Evolutionary conservation across 1,140 invertebrate species (phyloP), one percentile per base, ranked within the genome.

Genomic region (Drosophila lowei): DNA sequence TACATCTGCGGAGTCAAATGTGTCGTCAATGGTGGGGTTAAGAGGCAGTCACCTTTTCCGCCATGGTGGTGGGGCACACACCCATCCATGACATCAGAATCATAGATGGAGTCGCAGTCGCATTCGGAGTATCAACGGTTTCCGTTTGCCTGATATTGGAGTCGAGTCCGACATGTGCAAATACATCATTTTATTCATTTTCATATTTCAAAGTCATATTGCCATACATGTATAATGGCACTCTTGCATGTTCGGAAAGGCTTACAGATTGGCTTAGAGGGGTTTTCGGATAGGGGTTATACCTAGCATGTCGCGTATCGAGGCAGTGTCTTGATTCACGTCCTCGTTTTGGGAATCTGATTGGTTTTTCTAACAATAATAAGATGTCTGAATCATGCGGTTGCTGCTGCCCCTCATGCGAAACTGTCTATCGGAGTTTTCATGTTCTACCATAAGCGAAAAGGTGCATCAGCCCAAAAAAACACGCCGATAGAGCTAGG

Each of bases 1-100:
- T 83, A 83, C 49, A 83, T 49, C 74, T 73, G 71, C 59, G 48
- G 49, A 71, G 68, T 75, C 81, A 85, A 79, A 77, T 75, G 61
- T 67, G 54, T 50, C 50, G 52, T 30, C 41, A 21, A 52, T 30
- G 42, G 41, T 15, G 50, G 56, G 25, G 57, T 25, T 50, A 30
- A 41, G 43, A 21, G 34, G 18, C 8, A 5, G 8, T 21, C 43
- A 59, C 64, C 50, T 42, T 30, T 28, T 3, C 9, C 52, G 25
- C 34, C 2, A 28, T 42, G 3, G 30, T 5, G 49, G 25, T 6
- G 55, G 41, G 9, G 49, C n/a, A n/a, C 13, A n/a, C 11, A 34
- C 18, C 11, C 23, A 25, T 11, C 13, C 21, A 9, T 8, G 30
- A 30, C 30, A 30, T 8, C 30, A 30, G 2, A 30, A 9, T 30